Conservation (phyloP, 2,888 invertebrate genomes). For the Hipparchia sbordonii region DNA sequence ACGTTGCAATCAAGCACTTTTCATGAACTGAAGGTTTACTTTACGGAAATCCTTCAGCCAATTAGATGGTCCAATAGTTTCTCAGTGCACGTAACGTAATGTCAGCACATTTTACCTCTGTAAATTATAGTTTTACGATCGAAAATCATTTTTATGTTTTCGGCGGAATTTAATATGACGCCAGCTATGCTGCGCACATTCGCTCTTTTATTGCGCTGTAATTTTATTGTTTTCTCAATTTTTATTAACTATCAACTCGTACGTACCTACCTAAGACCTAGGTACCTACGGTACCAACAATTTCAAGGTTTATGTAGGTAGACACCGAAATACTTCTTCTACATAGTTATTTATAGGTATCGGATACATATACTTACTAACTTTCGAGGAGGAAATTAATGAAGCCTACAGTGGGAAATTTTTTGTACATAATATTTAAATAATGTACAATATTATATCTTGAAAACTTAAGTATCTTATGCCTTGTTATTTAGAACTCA, state of each 20-base stretch:
- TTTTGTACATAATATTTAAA: too few relatives aligned
- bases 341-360: too few relatives aligned
- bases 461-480: too few relatives aligned
- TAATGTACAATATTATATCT: too few relatives aligned
- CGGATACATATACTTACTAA: too few relatives aligned
- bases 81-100: slow-evolving; percentile 60
- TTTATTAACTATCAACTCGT: slow-evolving; percentile 81
- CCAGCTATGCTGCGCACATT: slow-evolving; percentile 78
- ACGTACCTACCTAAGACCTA: slow-evolving; percentile 18
- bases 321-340: too few relatives aligned
- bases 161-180: slow-evolving; percentile 82
- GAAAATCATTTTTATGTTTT: slow-evolving; percentile 83
- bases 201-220: slow-evolving; percentile 80
- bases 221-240: slow-evolving; percentile 83
- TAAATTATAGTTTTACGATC: slow-evolving; percentile 84
- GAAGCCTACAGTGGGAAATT: too few relatives aligned
- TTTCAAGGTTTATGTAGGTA: too few relatives aligned
- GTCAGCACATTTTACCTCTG: slow-evolving; percentile 82
- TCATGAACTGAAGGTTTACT: slow-evolving; percentile 1
- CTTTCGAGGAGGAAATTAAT: too few relatives aligned
- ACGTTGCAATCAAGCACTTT: slow-evolving; percentile 5
- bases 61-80: slow-evolving; percentile 30
- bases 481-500: neutral
- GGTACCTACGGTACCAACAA: neutral
- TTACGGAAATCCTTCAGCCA: slow-evolving; percentile 26